A percentile compares a stretch with the other conserved stretches of the same genome.
These are phyloP conservation scores for Rhinogobius similis DNA, from an alignment of 2,113 vertebrate species.

Conservation along the genomic window DNA sequence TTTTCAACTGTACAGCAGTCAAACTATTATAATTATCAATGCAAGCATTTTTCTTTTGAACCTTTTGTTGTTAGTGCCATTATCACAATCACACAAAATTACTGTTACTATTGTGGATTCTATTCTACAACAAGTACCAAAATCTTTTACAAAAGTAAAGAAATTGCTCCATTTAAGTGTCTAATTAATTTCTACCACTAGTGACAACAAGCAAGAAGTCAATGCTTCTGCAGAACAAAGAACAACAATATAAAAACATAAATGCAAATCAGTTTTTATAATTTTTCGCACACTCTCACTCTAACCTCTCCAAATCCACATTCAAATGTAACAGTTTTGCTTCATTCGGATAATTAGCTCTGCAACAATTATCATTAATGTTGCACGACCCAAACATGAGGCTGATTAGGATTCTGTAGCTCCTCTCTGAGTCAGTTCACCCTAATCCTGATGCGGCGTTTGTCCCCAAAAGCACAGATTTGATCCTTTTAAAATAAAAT, in stretches of 20 bases:
- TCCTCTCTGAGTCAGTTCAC: slow-evolving; percentile 10
- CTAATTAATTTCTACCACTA: neutral
- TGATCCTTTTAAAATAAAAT: slow-evolving; percentile 19
- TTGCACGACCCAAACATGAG: slow-evolving; percentile 28
- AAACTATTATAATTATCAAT: neutral
- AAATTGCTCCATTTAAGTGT: neutral
- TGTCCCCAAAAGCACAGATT: neutral
- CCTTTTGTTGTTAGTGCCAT: neutral
- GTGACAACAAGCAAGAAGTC: neutral
- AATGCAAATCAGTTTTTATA: slow-evolving; percentile 35
- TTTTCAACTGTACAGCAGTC: neutral
- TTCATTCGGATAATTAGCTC: slow-evolving; percentile 13
- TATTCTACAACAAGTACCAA: neutral
- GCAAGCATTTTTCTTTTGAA: neutral
- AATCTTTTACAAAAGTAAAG: neutral
- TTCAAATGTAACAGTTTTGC: slow-evolving; percentile 11
- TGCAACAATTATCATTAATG: slow-evolving; percentile 40
- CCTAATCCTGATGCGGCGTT: slow-evolving; percentile 35
- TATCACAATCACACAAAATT: neutral
- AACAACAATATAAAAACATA: slow-evolving; percentile 5
- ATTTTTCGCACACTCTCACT: slow-evolving; percentile 6
- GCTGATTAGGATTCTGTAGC: slow-evolving; percentile 23
- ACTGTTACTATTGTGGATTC: neutral
- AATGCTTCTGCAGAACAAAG: neutral
- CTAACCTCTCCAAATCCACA: slow-evolving; percentile 19